Percentiles rank a stretch among this genome's conserved stretches.
Evolutionary conservation across 2,797 vertebrate species (phyloP).

Genomic region (Myiothlypis chrysogaster): DNA sequence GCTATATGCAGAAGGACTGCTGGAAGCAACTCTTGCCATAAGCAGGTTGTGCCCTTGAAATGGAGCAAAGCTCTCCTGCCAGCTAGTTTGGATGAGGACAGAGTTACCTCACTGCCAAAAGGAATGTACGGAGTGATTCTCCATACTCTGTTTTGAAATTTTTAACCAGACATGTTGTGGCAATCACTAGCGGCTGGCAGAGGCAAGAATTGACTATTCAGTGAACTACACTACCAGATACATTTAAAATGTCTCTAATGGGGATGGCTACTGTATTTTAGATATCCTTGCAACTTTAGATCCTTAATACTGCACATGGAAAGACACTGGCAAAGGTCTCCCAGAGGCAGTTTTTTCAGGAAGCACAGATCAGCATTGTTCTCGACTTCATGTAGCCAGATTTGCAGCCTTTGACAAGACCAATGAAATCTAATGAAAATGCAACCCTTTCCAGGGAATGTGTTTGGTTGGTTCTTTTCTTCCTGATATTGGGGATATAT

Average conservation of each 20-base stretch:
- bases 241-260: background rate
- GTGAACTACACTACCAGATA: background rate
- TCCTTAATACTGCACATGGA: background rate
- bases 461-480: background rate
- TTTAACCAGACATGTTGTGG: background rate
- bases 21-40: background rate
- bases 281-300: background rate
- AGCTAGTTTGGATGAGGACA: background rate
- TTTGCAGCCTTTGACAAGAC: background rate
- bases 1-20: background rate
- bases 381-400: background rate
- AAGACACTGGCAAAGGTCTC: background rate
- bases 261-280: background rate
- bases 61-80: background rate
- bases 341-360: background rate
- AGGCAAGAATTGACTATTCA: background rate
- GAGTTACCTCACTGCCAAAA: background rate
- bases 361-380: background rate
- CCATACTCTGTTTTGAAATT: background rate
- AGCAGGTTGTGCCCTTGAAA: background rate
- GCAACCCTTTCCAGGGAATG: background rate
- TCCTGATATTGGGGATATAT: background rate
- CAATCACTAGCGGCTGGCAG: background rate
- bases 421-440: background rate
- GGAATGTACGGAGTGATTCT: background rate